phyloP scores from a whole-genome alignment of 2,113 vertebrate species.

The Plectropomus leopardus region DNA sequence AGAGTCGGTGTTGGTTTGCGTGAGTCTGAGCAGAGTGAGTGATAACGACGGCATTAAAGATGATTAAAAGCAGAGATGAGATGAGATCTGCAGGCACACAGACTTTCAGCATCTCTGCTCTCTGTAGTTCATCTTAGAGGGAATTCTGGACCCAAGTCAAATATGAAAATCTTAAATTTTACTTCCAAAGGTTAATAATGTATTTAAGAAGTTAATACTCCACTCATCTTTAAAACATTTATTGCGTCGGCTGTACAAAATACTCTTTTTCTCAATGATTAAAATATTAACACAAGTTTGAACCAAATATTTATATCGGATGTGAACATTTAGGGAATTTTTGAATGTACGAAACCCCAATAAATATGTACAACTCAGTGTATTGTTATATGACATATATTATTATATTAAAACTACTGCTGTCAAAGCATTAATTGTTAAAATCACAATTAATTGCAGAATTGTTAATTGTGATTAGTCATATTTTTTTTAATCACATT shows the following conservation, averaged over 20 bases:
- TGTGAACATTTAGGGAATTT: not conserved
- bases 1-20: not conserved
- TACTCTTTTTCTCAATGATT: not conserved
- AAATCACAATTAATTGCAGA: too few species aligned
- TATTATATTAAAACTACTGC: too few species aligned
- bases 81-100: not conserved
- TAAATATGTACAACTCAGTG: too few species aligned
- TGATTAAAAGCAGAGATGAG: conserved; percentile 2
- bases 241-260: not conserved
- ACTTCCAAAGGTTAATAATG: not conserved
- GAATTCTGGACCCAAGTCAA: too few species aligned
- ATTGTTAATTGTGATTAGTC: too few species aligned
- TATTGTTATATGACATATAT: too few species aligned
- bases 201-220: not conserved
- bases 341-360: too few species aligned
- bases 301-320: not conserved
- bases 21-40: conserved; percentile 24
- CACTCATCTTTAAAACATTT: not conserved
- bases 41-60: conserved; percentile 6
- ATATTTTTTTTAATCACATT: too few species aligned
- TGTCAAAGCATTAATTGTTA: too few species aligned
- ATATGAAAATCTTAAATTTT: too few species aligned
- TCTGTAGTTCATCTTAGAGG: too few species aligned
- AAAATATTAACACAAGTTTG: not conserved
- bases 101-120: not conserved